These are phyloP conservation scores for Tragelaphus eurycerus DNA, from an alignment of 2,797 vertebrate species.

Conservation along the genomic window DNA sequence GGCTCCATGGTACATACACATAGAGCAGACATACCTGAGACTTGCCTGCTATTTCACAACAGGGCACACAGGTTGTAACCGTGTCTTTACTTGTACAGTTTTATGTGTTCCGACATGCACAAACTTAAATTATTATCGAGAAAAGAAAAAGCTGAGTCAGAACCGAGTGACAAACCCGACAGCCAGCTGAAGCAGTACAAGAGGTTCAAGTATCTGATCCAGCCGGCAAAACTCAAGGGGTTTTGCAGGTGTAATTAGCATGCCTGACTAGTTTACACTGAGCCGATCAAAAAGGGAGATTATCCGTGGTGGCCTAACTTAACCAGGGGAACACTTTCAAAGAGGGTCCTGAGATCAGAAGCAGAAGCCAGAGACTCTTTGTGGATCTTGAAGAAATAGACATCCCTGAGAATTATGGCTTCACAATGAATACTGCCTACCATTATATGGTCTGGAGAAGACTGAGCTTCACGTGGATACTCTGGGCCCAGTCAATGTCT, in stretches of 20 bases:
- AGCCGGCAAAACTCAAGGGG: neutral
- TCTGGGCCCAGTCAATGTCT: neutral
- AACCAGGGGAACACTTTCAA: neutral
- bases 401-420: neutral
- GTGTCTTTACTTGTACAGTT: conserved; percentile 13
- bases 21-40: neutral
- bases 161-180: neutral
- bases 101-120: conserved; percentile 21
- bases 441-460: neutral
- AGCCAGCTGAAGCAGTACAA: neutral
- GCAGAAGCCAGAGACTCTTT: neutral
- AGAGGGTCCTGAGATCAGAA: neutral
- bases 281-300: neutral
- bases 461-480: neutral
- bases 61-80: neutral
- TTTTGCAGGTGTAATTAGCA: neutral
- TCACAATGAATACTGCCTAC: neutral
- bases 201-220: neutral
- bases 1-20: neutral
- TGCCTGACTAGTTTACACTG: neutral
- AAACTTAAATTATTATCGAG: neutral
- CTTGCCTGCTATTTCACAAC: conserved; percentile 36
- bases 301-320: neutral
- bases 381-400: neutral
- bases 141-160: conserved; percentile 20